Percentiles rank a stretch among this genome's conserved stretches.
Conservation (phyloP, 2,113 vertebrate species). For the Cyphomyrus discorhynchus region DNA sequence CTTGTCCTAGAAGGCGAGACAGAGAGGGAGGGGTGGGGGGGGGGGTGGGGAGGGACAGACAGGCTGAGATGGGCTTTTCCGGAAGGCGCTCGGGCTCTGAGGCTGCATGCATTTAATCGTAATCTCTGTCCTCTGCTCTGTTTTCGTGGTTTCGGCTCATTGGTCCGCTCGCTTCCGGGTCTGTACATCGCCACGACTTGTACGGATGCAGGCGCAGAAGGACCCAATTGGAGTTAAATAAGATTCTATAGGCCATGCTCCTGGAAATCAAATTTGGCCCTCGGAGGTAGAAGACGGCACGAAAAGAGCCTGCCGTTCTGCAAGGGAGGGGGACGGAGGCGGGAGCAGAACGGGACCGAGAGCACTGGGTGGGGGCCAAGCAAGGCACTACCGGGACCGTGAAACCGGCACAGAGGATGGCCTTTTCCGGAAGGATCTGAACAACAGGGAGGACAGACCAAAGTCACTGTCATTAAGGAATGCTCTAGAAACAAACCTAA, state of each 20-base stretch:
- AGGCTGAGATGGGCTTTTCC: slow-evolving; percentile 58
- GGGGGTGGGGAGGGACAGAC: slow-evolving; percentile 45
- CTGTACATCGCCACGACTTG: slow-evolving; percentile 21
- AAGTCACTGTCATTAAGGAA: not conserved
- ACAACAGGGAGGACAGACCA: not conserved
- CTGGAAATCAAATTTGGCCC: slow-evolving; percentile 68
- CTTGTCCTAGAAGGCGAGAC: slow-evolving; percentile 74
- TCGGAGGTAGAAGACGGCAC: not conserved
- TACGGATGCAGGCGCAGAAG: not conserved
- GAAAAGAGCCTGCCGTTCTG: slow-evolving; percentile 17
- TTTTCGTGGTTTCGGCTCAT: not conserved
- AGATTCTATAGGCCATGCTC: slow-evolving; percentile 40
- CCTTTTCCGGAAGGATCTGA: not conserved
- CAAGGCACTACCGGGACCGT: not conserved
- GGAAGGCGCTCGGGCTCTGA: slow-evolving; percentile 37
- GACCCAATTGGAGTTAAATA: slow-evolving; percentile 24
- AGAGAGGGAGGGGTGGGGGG: slow-evolving; percentile 10
- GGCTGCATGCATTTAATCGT: slow-evolving; percentile 41
- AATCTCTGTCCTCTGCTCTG: not conserved
- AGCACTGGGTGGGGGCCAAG: not conserved
- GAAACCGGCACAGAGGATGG: not conserved
- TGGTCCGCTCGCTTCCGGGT: slow-evolving; percentile 9
- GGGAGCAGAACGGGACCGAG: slow-evolving; percentile 17
- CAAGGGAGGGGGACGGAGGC: slow-evolving; percentile 3
- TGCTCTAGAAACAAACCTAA: not conserved